Evolutionary conservation across 2,888 invertebrate species (phyloP).

Genomic region (Phytoseiulus persimilis): DNA sequence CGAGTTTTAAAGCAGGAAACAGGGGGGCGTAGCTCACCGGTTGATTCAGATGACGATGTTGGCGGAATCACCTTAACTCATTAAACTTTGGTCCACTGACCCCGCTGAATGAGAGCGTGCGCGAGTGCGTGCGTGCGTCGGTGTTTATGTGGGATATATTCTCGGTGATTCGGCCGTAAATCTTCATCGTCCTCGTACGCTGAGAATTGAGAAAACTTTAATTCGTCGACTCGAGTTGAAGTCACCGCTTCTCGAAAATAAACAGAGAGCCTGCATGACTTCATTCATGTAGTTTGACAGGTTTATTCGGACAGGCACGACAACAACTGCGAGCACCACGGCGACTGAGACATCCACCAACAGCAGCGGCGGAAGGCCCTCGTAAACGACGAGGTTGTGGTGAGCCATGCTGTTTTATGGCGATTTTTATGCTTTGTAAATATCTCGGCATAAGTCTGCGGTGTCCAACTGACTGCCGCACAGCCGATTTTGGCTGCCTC

Average conservation of each 20-base stretch:
- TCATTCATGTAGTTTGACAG: slow-evolving; percentile 25
- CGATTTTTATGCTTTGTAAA: slow-evolving; percentile 38
- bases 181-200: background rate
- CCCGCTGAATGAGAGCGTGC: background rate
- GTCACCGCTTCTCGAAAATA: background rate
- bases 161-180: background rate
- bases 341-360: no score
- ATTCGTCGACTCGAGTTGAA: background rate
- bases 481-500: background rate
- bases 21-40: background rate
- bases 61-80: background rate
- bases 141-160: background rate
- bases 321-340: slow-evolving; percentile 15
- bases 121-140: background rate
- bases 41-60: background rate
- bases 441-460: slow-evolving; percentile 27
- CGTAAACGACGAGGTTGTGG: slow-evolving; percentile 16
- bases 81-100: slow-evolving; percentile 5
- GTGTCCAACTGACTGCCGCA: background rate
- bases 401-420: slow-evolving; percentile 26
- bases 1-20: background rate
- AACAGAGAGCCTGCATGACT: background rate
- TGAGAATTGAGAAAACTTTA: background rate
- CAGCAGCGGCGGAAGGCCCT: slow-evolving; percentile 16
- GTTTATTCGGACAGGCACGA: slow-evolving; percentile 26